Evolutionary conservation across 2,888 invertebrate species (phyloP), one percentile per base, ranked within the genome.

Genomic region (Ennomos quercinarius): DNA sequence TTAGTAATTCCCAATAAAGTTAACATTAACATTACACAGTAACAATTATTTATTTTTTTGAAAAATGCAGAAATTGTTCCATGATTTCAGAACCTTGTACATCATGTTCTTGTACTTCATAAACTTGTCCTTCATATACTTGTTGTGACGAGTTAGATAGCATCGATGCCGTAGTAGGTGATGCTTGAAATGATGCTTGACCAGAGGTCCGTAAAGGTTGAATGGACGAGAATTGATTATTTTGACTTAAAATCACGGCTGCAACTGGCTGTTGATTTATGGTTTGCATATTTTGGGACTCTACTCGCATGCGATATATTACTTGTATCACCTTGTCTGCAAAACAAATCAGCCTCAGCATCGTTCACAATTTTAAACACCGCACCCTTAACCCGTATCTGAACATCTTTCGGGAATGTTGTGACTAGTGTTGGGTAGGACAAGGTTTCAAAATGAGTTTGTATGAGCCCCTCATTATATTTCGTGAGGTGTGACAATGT

Each of bases 301-400:
- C 51, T 51, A 46, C 57, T 57, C 57, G 50, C 49, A 50, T 57
- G 49, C 49, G 50, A 57, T 57, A 50, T 45, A 50, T 50, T 57
- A 50, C 35, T 50, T 50, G 45, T 44, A 57, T 57, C 49, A 50
- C 50, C 44, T 57, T 57, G 57, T 57, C 50, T 57, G 57, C 48
- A 46, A 46, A 54, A 54, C 46, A 54, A 46, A 46, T 54, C 48
- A 42, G 41, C 60, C 49, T 61, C 62, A 37, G 57, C 57, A 52
- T 57, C 54, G 39, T 45, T 53, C 47, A 62, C 62, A 54, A 62
- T 49, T 57, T 62, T 59, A 55, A 63, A 63, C 52, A 63, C 59
- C 44, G 47, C 59, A 52, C 63, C 47, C 53, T 63, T 63, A 43
- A 63, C 59, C 45, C 59, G 59, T 56, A 63, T 55, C 47, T 59